Evolutionary conservation across 2,113 vertebrate genomes (phyloP).

Genomic region (Psittacara wagleri): DNA sequence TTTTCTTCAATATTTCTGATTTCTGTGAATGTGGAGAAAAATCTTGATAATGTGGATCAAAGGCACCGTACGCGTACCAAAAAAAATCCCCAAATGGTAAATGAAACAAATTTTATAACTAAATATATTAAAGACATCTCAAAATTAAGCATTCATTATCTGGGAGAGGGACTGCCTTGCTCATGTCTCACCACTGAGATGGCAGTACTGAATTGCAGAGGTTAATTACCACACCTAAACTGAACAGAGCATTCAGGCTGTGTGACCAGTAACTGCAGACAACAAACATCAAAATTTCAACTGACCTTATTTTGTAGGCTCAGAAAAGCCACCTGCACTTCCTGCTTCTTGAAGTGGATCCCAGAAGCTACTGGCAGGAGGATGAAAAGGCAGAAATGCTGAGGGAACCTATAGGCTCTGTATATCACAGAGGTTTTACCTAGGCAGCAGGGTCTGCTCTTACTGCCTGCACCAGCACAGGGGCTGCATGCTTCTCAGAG

Average conservation of each 20-base stretch:
- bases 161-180: background rate
- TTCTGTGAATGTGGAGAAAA: background rate
- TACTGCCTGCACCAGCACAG: background rate
- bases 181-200: background rate
- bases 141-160: background rate
- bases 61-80: background rate
- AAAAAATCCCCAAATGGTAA: background rate
- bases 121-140: background rate
- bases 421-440: background rate
- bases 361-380: background rate
- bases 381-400: background rate
- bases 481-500: background rate
- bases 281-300: background rate
- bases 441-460: background rate
- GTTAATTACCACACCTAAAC: background rate
- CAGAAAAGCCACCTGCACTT: background rate
- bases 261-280: background rate
- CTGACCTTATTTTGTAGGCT: background rate
- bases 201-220: background rate
- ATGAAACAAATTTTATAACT: background rate
- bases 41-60: background rate
- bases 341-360: background rate
- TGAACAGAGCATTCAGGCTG: background rate
- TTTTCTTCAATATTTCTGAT: background rate
- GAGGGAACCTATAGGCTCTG: background rate